A percentile compares a stretch with the other conserved stretches of the same genome.
These are phyloP conservation scores for Leptodactylus fuscus DNA, from an alignment of 2,113 vertebrate genomes.

Conservation along the genomic window DNA sequence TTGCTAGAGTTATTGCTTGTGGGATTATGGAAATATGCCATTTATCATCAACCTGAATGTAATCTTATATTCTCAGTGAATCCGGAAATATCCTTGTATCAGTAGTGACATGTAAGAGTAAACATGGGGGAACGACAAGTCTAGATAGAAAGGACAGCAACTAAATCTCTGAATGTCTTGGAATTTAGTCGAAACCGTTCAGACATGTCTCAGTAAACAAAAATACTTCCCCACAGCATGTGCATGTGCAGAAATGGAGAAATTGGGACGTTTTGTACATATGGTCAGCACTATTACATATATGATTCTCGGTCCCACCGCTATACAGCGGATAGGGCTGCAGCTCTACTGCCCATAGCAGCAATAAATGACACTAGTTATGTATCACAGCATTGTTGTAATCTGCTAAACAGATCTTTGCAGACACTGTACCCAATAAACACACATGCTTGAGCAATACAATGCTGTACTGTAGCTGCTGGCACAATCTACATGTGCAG, in stretches of 20 bases:
- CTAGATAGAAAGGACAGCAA: background rate
- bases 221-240: background rate
- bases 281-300: too few species aligned
- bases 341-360: background rate
- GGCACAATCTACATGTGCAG: background rate
- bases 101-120: constrained; percentile 11
- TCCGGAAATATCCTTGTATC: background rate
- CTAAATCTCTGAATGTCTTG: background rate
- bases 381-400: background rate
- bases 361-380: background rate
- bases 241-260: too few species aligned
- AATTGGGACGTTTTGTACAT: too few species aligned
- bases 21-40: constrained; percentile 21
- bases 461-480: background rate
- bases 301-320: too few species aligned
- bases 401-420: background rate
- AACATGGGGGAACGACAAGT: background rate
- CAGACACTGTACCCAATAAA: background rate
- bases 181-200: background rate
- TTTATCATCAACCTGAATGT: constrained; percentile 6
- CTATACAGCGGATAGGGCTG: too few species aligned
- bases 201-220: background rate
- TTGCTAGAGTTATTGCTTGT: background rate
- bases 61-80: background rate
- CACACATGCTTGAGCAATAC: background rate